These are phyloP conservation scores for Coptodon rendalli DNA, from an alignment of 2,113 vertebrate genomes.

Conservation along the genomic window DNA sequence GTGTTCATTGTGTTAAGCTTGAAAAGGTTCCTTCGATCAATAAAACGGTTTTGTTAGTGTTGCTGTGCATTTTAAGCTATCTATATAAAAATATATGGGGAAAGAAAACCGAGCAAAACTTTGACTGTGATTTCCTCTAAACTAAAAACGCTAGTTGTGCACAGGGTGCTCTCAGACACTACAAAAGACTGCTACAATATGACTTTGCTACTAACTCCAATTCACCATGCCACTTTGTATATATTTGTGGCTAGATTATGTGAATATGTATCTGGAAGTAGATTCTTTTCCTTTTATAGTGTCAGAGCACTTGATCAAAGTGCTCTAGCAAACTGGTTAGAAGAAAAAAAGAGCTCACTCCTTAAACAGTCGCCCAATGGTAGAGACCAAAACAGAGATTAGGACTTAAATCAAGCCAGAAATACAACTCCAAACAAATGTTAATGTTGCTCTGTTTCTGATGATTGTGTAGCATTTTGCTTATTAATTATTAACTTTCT, in stretches of 20 bases:
- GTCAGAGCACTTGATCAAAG: not conserved
- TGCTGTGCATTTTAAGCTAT: not conserved
- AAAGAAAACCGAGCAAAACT: not conserved
- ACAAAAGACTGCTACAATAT: not conserved
- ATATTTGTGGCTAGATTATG: not conserved
- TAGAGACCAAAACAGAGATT: not conserved
- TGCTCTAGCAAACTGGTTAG: not conserved
- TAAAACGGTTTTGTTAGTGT: not conserved
- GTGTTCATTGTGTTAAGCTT: not conserved
- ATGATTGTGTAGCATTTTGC: not conserved
- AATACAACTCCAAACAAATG: not conserved
- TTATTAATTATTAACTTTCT: not conserved
- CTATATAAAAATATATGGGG: not conserved
- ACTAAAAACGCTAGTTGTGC: rapidly evolving
- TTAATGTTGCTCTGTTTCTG: not conserved
- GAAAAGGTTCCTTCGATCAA: not conserved
- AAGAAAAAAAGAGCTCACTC: not conserved
- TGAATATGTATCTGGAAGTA: not conserved
- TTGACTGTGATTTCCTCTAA: not conserved
- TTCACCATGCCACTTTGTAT: not conserved
- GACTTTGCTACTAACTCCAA: not conserved
- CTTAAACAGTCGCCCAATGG: not conserved
- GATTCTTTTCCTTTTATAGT: not conserved
- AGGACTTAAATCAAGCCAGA: not conserved
- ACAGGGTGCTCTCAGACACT: not conserved